phyloP scores from a whole-genome alignment of 2,888 invertebrate species.

The Polyploca ridens region DNA sequence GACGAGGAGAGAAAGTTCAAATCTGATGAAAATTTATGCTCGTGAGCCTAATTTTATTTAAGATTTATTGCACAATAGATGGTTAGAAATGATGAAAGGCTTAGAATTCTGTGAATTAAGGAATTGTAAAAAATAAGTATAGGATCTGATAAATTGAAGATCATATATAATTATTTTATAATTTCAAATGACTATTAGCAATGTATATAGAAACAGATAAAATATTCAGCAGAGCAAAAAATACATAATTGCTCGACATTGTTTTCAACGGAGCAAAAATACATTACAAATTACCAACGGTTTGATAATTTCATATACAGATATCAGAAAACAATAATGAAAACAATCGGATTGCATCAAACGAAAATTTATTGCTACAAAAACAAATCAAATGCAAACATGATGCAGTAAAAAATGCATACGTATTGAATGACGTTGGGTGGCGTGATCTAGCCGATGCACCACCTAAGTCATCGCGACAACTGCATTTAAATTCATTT shows the following conservation, averaged over 20 bases:
- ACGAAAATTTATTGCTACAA: constrained; percentile 39
- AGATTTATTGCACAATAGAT: too few relatives aligned
- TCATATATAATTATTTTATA: too few relatives aligned
- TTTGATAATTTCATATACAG: neutral
- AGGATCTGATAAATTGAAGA: too few relatives aligned
- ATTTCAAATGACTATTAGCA: neutral
- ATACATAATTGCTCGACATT: neutral
- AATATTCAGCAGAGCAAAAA: neutral
- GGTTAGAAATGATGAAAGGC: neutral
- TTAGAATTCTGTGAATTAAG: neutral
- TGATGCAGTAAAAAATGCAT: constrained; percentile 39
- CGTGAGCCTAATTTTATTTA: neutral
- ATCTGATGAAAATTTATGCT: neutral
- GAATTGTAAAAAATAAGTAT: too few relatives aligned
- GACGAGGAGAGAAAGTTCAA: neutral
- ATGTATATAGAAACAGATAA: neutral
- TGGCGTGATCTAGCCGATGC: constrained; percentile 56
- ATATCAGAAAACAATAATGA: neutral
- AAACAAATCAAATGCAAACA: constrained; percentile 50
- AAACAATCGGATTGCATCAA: constrained; percentile 20
- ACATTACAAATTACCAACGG: neutral
- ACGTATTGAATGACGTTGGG: constrained; percentile 40
- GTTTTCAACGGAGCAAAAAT: neutral
- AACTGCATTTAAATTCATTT: constrained; percentile 1
- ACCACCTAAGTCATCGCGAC: constrained; percentile 22